Percentiles rank a stretch among this genome's conserved stretches.
These are phyloP conservation scores for Adelges cooleyi DNA, from an alignment of 1,140 invertebrate genomes.

Conservation along the genomic window DNA sequence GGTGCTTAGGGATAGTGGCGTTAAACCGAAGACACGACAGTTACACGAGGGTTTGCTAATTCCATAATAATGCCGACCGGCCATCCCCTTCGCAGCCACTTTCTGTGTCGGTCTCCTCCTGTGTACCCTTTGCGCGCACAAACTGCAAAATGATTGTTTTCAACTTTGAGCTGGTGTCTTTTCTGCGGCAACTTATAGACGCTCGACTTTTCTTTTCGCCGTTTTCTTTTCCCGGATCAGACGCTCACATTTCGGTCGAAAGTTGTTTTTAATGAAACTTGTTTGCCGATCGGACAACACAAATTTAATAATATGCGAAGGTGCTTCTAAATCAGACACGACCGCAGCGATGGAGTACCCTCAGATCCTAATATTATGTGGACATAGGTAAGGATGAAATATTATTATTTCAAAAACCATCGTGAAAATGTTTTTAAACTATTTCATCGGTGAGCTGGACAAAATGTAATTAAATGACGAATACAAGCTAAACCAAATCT, in stretches of 20 bases:
- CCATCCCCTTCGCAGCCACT: no score
- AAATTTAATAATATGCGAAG: neutral
- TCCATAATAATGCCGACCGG: slow-evolving; percentile 15
- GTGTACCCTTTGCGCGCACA: no score
- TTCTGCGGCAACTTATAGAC: slow-evolving; percentile 4
- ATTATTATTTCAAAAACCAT: no score
- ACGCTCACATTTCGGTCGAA: neutral
- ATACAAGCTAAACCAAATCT: no score
- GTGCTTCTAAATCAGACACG: neutral
- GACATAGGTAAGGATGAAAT: neutral
- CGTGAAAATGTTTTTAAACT: no score
- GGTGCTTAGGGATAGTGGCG: slow-evolving; percentile 4
- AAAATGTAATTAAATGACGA: no score
- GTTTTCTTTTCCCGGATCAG: neutral
- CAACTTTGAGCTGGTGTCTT: neutral
- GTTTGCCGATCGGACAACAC: neutral
- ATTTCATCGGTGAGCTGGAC: no score
- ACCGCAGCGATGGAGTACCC: neutral
- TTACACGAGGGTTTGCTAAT: slow-evolving; percentile 22
- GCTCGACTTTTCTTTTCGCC: neutral
- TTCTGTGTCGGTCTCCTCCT: no score
- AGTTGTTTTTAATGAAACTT: neutral
- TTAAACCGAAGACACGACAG: slow-evolving; percentile 27
- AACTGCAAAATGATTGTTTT: slow-evolving; percentile 20
- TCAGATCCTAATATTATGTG: neutral